Evolutionary conservation across 2,888 invertebrate genomes (phyloP), one percentile per base, ranked within the genome.

Genomic region (Drosophila sordidapex): DNA sequence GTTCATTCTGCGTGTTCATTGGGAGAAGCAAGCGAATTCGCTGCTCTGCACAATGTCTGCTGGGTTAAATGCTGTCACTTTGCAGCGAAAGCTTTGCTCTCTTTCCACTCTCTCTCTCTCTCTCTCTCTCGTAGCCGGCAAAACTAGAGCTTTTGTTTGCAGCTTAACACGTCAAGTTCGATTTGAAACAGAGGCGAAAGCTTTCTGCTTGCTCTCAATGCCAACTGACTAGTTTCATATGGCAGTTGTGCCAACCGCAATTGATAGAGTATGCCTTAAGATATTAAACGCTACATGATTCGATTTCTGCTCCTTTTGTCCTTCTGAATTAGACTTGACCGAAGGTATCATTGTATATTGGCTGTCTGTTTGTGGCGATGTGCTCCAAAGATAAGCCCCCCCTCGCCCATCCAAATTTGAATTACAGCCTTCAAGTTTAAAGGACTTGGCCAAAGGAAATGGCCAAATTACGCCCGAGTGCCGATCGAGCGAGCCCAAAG

Each of bases 21-120:
- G 43, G 13, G 10, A 33, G 13, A 25, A 21, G 58, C 18, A 25
- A n/a, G 61, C 79, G 81, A 79, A 79, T 79, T 79, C 79, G 81
- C 76, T 76, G 69, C 63, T 48, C 70, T 68, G 67, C 70, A 58
- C 64, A 67, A 62, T 76, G 76, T 70, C 43, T 63, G 70, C 35
- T 79, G 79, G 81, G 81, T 79, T 73, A 79, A 60, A 36, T 49
- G 36, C 53, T 35, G 29, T 29, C n/a, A 31, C 62, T 77, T 81
- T 81, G 74, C 81, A 77, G 81, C 68, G 2, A 70, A 79, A 72
- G 81, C 81, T 73, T 38, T 10, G 10, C 27, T 54, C 49, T 21
- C 38, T 21, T 29, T 58, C 8, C 25, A 25, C 56, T 29, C 8
- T 25, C 27, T 4, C 25, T 25, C 27, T 3, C 25, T 27, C 57